These are phyloP conservation scores for Griposia aprilina DNA, from an alignment of 2,888 invertebrate genomes.

Conservation along the genomic window DNA sequence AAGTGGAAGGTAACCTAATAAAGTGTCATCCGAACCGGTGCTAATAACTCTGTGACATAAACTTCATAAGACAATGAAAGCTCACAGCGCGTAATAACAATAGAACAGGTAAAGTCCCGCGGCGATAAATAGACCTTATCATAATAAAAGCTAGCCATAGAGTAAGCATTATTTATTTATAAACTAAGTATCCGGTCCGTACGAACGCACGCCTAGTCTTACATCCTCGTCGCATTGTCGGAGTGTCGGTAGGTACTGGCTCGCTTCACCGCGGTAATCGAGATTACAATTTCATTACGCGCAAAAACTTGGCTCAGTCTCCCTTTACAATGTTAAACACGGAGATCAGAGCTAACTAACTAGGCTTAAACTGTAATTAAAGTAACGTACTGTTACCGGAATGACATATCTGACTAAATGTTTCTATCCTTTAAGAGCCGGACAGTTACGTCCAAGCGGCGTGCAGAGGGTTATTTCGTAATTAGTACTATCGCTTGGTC, in stretches of 20 bases:
- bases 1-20: constrained; percentile 15
- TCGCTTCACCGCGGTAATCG: constrained; percentile 66
- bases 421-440: constrained; percentile 86
- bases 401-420: constrained; percentile 88
- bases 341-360: constrained; percentile 81
- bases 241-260: constrained; percentile 65
- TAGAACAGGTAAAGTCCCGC: constrained; percentile 63
- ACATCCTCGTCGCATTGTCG: constrained; percentile 69
- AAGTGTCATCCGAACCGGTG: constrained; percentile 20
- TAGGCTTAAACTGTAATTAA: constrained; percentile 85
- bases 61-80: constrained; percentile 56
- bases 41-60: constrained; percentile 21
- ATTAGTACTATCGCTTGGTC: constrained; percentile 80
- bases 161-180: constrained; percentile 78
- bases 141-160: constrained; percentile 68
- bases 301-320: constrained; percentile 80
- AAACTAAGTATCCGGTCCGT: constrained; percentile 80
- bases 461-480: constrained; percentile 83
- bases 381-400: constrained; percentile 86
- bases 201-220: constrained; percentile 66
- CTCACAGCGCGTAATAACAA: constrained; percentile 48
- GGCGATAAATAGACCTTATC: constrained; percentile 68
- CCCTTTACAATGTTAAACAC: constrained; percentile 84
- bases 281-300: constrained; percentile 82
- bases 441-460: constrained; percentile 82